Conservation (phyloP, 2,888 invertebrate genomes). For the Orgyia antiqua region DNA sequence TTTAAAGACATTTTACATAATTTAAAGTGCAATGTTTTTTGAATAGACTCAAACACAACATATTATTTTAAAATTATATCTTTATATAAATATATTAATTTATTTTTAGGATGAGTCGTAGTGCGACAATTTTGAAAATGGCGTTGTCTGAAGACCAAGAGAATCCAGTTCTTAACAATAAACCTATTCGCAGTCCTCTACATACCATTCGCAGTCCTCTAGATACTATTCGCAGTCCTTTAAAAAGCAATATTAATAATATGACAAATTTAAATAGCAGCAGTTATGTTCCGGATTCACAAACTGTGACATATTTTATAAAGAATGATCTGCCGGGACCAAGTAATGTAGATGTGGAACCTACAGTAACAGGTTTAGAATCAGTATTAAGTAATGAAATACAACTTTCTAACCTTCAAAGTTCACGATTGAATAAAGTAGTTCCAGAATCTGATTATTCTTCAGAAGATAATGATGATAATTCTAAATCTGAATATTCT, state of each 20-base stretch:
- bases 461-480: neutral
- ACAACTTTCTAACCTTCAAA: neutral
- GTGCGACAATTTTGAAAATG: constrained; percentile 3
- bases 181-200: neutral
- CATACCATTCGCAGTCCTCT: neutral
- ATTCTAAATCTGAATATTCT: neutral
- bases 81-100: neutral
- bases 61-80: neutral
- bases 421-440: too few relatives aligned
- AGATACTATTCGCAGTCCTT: constrained; percentile 3
- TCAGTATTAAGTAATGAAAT: neutral
- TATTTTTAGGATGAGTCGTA: constrained; percentile 4
- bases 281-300: constrained; percentile 6
- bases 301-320: constrained; percentile 5
- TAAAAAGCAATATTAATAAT: too few relatives aligned
- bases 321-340: constrained; percentile 6
- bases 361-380: constrained; percentile 1
- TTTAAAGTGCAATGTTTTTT: neutral
- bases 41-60: too few relatives aligned
- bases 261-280: constrained; percentile 2
- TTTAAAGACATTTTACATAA: constrained; percentile 1
- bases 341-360: constrained; percentile 5
- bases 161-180: neutral
- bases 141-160: constrained; percentile 1
- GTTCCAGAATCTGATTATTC: neutral